A percentile compares a stretch with the other conserved stretches of the same genome.
phyloP scores from a whole-genome alignment of 2,113 vertebrate species.

The Nycticryphes semicollaris region DNA sequence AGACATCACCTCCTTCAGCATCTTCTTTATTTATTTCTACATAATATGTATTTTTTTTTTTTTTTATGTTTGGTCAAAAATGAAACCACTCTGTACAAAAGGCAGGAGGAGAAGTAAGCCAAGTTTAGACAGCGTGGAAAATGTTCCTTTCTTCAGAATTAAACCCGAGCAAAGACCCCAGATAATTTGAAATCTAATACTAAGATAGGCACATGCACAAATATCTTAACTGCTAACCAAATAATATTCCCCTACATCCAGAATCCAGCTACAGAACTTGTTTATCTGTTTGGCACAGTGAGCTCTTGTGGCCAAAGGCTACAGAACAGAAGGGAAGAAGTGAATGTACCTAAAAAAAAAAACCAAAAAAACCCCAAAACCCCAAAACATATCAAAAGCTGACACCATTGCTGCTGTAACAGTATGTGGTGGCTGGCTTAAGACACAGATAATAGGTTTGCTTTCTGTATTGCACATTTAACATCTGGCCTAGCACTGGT shows the following conservation, averaged over 20 bases:
- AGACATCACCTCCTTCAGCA: constrained; percentile 6
- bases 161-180: neutral
- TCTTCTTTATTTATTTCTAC: constrained; percentile 35
- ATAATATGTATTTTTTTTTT: neutral
- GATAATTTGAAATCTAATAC: neutral
- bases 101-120: neutral
- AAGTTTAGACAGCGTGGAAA: neutral
- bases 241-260: neutral
- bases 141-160: neutral
- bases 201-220: neutral
- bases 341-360: neutral
- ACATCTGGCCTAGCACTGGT: neutral
- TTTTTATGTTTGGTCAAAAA: neutral
- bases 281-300: neutral
- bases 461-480: neutral
- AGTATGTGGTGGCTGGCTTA: neutral
- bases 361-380: too few relatives aligned
- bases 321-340: neutral
- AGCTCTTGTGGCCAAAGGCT: neutral
- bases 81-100: neutral
- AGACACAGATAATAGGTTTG: neutral
- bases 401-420: neutral
- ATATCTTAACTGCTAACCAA: neutral
- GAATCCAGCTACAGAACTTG: neutral
- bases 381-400: neutral